Percentiles rank a stretch among this genome's conserved stretches.
These are phyloP conservation scores for Nemotelus nigrinus DNA, from an alignment of 2,888 invertebrate species.

Conservation along the genomic window DNA sequence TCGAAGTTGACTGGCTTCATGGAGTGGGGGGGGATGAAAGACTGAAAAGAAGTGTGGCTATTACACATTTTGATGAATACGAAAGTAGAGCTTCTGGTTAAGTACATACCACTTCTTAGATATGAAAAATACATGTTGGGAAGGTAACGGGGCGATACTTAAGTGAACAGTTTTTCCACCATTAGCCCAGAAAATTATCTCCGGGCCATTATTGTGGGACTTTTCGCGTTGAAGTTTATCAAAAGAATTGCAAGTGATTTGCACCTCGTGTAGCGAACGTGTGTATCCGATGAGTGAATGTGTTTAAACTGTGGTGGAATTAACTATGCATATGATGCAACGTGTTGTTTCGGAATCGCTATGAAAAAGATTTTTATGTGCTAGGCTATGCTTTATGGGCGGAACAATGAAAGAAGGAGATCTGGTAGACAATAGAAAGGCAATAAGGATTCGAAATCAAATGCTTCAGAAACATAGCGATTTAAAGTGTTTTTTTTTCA, in stretches of 20 bases:
- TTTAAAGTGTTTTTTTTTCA: too few relatives aligned
- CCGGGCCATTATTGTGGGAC: slow-evolving; percentile 12
- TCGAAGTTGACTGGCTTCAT: neutral
- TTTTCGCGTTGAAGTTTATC: slow-evolving; percentile 1
- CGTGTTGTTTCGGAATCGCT: too few relatives aligned
- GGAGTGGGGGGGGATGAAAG: neutral
- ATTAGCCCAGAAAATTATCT: slow-evolving; percentile 30
- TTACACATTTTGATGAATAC: slow-evolving; percentile 36
- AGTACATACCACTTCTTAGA: slow-evolving; percentile 10
- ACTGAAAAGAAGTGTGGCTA: slow-evolving; percentile 11
- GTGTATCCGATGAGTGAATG: neutral
- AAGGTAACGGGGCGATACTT: slow-evolving; percentile 8
- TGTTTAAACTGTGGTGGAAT: neutral
- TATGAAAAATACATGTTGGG: slow-evolving; percentile 14
- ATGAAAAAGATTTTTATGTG: too few relatives aligned
- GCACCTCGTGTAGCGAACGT: too few relatives aligned
- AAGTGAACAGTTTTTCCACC: slow-evolving; percentile 21
- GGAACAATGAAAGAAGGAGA: too few relatives aligned
- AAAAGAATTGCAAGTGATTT: neutral
- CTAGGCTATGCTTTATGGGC: too few relatives aligned
- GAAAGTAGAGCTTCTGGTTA: slow-evolving; percentile 1
- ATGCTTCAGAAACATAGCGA: too few relatives aligned
- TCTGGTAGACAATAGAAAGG: too few relatives aligned
- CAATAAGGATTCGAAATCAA: too few relatives aligned
- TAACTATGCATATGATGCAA: too few relatives aligned